These are phyloP conservation scores for Zootermopsis nevadensis DNA, from an alignment of 2,888 invertebrate species.

Conservation along the genomic window DNA sequence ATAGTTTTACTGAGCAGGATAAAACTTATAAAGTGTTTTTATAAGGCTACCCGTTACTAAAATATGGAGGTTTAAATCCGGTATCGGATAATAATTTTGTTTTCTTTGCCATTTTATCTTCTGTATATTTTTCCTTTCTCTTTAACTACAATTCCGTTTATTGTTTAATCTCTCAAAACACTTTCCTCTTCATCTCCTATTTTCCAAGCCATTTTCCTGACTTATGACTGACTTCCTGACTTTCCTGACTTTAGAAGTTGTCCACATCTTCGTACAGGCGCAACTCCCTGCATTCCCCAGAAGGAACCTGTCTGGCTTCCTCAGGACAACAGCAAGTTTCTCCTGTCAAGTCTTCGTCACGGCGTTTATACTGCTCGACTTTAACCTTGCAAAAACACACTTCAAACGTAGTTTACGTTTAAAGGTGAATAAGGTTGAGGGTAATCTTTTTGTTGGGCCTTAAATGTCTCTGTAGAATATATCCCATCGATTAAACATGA, in stretches of 20 bases:
- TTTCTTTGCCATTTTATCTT: background rate
- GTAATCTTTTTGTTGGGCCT: too few species aligned
- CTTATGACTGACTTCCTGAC: too few species aligned
- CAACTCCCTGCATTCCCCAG: background rate
- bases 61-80: too few species aligned
- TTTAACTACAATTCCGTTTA: background rate
- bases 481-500: too few species aligned
- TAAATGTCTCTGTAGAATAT: too few species aligned
- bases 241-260: constrained; percentile 16
- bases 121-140: background rate
- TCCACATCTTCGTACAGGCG: background rate
- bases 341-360: constrained; percentile 13
- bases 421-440: too few species aligned
- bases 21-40: too few species aligned
- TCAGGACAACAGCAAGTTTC: background rate
- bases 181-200: background rate
- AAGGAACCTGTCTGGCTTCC: background rate
- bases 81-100: too few species aligned
- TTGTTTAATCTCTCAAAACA: background rate
- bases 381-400: background rate
- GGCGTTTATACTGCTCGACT: background rate
- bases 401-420: too few species aligned
- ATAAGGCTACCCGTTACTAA: too few species aligned
- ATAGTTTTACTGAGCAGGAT: too few species aligned
- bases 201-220: constrained; percentile 7